Conservation (phyloP, 2,113 vertebrate genomes). For the Fukomys damarensis region DNA sequence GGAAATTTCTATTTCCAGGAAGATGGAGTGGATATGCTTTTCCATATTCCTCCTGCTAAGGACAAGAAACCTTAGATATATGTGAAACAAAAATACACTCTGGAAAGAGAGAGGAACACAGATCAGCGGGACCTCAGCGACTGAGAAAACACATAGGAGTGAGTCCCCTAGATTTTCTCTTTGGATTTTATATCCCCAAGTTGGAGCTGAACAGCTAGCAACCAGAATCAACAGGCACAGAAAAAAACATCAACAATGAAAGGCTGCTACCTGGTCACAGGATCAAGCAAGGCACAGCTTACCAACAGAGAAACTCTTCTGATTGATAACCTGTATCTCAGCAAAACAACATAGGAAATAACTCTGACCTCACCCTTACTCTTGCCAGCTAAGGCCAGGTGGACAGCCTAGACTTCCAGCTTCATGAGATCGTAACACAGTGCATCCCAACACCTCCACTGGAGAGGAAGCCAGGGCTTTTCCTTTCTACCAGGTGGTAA, state of each 20-base stretch:
- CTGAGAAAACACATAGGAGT: not conserved
- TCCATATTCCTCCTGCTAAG: not conserved
- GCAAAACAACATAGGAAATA: not conserved
- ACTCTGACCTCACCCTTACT: not conserved
- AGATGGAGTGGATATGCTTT: not conserved
- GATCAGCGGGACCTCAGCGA: not conserved
- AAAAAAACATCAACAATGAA: not conserved
- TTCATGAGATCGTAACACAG: not conserved
- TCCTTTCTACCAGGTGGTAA: not conserved
- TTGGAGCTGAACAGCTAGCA: not conserved
- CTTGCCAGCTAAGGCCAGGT: not conserved
- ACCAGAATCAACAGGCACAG: not conserved
- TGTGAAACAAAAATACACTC: not conserved
- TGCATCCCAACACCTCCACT: not conserved
- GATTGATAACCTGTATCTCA: not conserved
- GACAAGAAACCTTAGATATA: not conserved
- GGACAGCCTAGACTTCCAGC: not conserved
- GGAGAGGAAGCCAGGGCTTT: not conserved
- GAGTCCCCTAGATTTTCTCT: not conserved
- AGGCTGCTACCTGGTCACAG: not conserved
- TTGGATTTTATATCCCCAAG: not conserved
- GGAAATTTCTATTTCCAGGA: not conserved
- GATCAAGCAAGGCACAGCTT: not conserved
- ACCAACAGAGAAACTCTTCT: not conserved
- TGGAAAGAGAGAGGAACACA: not conserved